phyloP scores from a whole-genome alignment of 1,140 invertebrate species.

The Cardiocondyla obscurior region DNA sequence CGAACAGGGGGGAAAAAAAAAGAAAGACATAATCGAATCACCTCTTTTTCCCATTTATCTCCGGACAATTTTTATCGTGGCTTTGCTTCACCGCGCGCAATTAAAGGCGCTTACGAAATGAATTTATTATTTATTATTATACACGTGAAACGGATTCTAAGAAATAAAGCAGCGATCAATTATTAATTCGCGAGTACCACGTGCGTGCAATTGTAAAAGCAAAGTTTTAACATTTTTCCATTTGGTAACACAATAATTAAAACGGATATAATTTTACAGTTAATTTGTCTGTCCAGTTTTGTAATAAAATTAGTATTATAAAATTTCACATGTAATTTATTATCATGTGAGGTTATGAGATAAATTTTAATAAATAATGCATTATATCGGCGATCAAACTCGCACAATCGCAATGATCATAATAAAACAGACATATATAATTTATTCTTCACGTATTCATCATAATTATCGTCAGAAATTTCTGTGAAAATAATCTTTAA shows the following conservation, averaged over 20 bases:
- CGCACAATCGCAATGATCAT: background rate
- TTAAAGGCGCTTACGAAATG: background rate
- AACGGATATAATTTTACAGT: background rate
- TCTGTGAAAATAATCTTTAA: background rate
- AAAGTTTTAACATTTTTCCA: background rate
- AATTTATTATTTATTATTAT: background rate
- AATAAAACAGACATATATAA: background rate
- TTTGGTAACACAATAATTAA: background rate
- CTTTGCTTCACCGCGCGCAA: background rate
- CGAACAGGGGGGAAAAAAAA: no score
- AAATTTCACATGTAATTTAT: background rate
- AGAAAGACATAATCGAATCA: background rate
- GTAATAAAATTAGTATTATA: background rate
- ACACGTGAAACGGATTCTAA: background rate
- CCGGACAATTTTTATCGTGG: background rate
- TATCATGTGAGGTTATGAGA: background rate
- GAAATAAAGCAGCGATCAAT: background rate
- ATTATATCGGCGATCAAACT: background rate
- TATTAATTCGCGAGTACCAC: background rate
- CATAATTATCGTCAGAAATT: background rate
- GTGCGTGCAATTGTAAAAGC: background rate
- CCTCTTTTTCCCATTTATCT: background rate
- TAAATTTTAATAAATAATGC: background rate
- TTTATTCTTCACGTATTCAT: background rate
- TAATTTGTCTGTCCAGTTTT: background rate